Percentiles rank a stretch among this genome's conserved stretches.
Conservation (phyloP, 1,140 invertebrate genomes). For the Wiebesia pumilae region DNA sequence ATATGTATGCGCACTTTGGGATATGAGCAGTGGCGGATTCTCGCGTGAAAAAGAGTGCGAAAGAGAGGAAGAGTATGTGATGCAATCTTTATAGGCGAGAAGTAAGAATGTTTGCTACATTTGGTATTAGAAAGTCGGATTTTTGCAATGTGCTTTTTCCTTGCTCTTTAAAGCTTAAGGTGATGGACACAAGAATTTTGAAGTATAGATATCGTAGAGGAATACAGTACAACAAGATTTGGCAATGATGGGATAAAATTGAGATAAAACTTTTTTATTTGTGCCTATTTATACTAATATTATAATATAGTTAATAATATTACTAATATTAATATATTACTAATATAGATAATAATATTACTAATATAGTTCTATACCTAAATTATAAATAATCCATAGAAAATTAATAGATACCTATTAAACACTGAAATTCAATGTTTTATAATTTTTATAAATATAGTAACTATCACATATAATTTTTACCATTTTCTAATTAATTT, state of each 20-base stretch:
- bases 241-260: background rate
- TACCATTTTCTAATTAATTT: background rate
- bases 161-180: background rate
- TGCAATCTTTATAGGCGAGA: conserved; percentile 50
- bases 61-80: conserved; percentile 39
- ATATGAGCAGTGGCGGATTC: background rate
- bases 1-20: background rate
- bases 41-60: conserved; percentile 32
- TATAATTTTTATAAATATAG: background rate
- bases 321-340: too few relatives aligned
- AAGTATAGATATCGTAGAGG: background rate
- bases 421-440: too few relatives aligned
- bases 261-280: too few relatives aligned
- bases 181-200: background rate
- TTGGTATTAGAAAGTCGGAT: conserved; percentile 40
- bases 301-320: too few relatives aligned
- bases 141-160: background rate
- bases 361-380: too few relatives aligned
- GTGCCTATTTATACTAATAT: too few relatives aligned
- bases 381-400: background rate
- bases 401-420: background rate
- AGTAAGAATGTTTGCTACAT: conserved; percentile 38
- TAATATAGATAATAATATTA: too few relatives aligned
- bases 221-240: background rate
- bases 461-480: background rate